Evolutionary conservation across 1,140 invertebrate species (phyloP), one percentile per base, ranked within the genome.

Genomic region (Frieseomelitta varia): DNA sequence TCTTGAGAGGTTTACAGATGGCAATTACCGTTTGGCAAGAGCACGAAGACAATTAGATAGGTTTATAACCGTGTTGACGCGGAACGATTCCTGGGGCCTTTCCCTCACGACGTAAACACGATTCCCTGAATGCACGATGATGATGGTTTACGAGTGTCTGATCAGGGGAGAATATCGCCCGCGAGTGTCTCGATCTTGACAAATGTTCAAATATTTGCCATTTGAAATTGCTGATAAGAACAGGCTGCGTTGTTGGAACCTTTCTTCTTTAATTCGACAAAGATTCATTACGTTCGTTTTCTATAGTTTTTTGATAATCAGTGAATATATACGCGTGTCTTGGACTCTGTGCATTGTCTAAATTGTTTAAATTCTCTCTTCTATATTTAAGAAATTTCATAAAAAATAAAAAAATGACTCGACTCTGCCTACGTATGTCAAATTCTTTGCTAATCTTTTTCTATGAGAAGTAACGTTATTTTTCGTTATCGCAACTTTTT

Each of bases 171-270:
- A 34, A 4, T n/a, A 15, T 47, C 30, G n/a, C 2, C 21, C n/a
- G 21, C 55, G 39, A 47, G 39, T 47, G 39, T 79, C 77, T 56
- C 27, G 51, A 68, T 47, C 34, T 51, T 1, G 30, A 71, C 61
- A 24, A 75, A n/a, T 10, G 10, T 81, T 74, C 58, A 77, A 87
- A 88, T 87, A 79, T 87, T 81, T 69, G 21, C 19, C 15, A n/a
- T 1, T 61, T 0, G 34, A n/a, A 67, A 75, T 53, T 55, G 14
- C 71, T 24, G 78, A 73, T 81, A 75, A 65, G n/a, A 58, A 58
- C 12, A 21, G 39, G n/a, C 8, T n/a, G 51, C 27, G 0, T 11
- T 56, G 24, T 55, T 56, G 24, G 17, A 11, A 68, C 11, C 76
- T 30, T 19, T 47, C 53, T 53, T 17, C 19, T 51, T 24, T 19